Evolutionary conservation across 2,888 invertebrate genomes (phyloP), one percentile per base, ranked within the genome.

Genomic region (Scaptomyza cyrtandrae): DNA sequence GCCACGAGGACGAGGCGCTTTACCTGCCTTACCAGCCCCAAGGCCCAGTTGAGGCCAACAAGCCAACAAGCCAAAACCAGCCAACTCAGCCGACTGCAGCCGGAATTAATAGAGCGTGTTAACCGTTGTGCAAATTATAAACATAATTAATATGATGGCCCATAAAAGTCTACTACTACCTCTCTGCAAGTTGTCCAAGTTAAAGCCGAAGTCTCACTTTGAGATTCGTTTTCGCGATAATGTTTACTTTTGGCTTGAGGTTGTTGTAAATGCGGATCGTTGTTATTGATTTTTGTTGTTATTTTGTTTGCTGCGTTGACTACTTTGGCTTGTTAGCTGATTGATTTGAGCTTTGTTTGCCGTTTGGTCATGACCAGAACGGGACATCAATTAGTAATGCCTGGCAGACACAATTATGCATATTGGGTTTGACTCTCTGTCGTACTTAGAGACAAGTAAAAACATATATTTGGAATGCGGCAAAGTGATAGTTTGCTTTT

Each of bases 121-220:
- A 89, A 89, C 90, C 81, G 89, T 89, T 89, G 89, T 82, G 89
- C 89, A 86, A 86, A 86, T 89, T 82, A 87, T 81, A 86, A 89
- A 86, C 78, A 86, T 88, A 82, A 88, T 88, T 89, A 86, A 86
- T 88, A 88, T 80, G 84, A 75, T 84, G 86, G 78, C 78, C 78
- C 68, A 77, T 68, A 73, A 73, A 55, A 44, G 74, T 49, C 58
- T 41, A 33, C 19, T 14, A 39, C 6, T 35, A 50, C 55, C 48
- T 53, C 59, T 33, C 41, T 19, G 27, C 52, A 54, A 39, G 37
- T n/a, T 44, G 43, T n/a, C 46, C 65, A 50, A 72, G 59, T 50
- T 29, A 29, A 55, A 68, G 53, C 54, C 59, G 27, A 33, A 66
- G 66, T 66, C 77, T 37, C 67, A 59, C 78, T 63, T 53, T 10